Conservation (phyloP, 2,888 invertebrate species). For the Thyatira batis region DNA sequence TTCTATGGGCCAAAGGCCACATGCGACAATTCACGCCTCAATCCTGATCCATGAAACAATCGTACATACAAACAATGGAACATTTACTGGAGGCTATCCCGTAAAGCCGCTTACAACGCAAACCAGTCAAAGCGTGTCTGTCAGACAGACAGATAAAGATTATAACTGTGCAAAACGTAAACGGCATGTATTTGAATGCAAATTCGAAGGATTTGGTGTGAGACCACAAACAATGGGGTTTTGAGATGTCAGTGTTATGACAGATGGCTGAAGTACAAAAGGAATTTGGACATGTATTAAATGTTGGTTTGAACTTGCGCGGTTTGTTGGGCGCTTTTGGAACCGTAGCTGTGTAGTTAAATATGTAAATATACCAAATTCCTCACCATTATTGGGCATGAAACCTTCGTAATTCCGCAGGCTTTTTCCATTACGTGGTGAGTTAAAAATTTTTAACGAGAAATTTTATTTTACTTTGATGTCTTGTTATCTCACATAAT, state of each 20-base stretch:
- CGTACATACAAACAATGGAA: neutral
- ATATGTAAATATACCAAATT: too few species aligned
- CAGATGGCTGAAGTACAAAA: slow-evolving; percentile 8
- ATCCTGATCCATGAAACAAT: neutral
- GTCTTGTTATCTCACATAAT: neutral
- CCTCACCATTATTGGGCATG: too few species aligned
- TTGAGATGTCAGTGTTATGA: slow-evolving; percentile 4
- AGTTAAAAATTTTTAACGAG: too few species aligned
- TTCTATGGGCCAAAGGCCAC: neutral
- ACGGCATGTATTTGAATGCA: slow-evolving; percentile 15
- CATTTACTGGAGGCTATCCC: neutral
- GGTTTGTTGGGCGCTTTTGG: neutral
- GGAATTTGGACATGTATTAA: neutral
- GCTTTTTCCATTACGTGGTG: too few species aligned
- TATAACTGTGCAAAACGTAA: neutral
- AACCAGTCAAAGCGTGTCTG: neutral
- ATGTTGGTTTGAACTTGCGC: neutral
- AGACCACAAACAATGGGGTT: slow-evolving; percentile 14
- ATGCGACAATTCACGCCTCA: neutral
- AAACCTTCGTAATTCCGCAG: too few species aligned
- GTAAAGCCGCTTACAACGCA: neutral
- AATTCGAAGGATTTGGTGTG: slow-evolving; percentile 19
- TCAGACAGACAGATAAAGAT: neutral
- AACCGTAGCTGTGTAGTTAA: too few species aligned
- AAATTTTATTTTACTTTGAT: neutral